These are phyloP conservation scores for Platypus cylindrus DNA, from an alignment of 2,888 invertebrate species.

Conservation along the genomic window DNA sequence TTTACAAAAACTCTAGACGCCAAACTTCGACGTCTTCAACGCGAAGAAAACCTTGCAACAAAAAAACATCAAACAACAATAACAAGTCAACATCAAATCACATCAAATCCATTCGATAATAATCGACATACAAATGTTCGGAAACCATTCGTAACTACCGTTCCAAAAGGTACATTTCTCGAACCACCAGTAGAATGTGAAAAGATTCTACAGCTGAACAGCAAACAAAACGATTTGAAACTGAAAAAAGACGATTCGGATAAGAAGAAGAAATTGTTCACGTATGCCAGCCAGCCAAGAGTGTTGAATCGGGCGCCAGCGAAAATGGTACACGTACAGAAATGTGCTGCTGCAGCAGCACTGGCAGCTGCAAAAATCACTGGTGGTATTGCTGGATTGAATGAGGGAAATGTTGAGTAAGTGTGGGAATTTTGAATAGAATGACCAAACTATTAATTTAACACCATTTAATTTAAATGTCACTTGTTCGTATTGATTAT, in stretches of 20 bases:
- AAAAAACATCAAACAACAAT: constrained; percentile 19
- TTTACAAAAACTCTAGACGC: constrained; percentile 61
- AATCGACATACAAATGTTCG: too few relatives aligned
- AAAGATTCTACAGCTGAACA: constrained; percentile 4
- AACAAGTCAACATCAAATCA: constrained; percentile 18
- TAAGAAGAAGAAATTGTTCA: constrained; percentile 48
- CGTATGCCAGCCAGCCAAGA: constrained; percentile 46
- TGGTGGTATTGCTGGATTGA: constrained; percentile 22
- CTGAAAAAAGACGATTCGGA: constrained; percentile 21
- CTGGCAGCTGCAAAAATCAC: constrained; percentile 28
- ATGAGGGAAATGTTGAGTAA: too few relatives aligned
- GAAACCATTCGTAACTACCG: constrained; percentile 66
- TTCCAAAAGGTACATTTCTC: constrained; percentile 64
- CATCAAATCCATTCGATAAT: too few relatives aligned
- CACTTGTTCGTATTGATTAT: too few relatives aligned
- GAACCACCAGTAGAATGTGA: constrained; percentile 56
- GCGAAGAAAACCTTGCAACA: constrained; percentile 37
- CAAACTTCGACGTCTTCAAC: constrained; percentile 55
- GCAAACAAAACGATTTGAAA: constrained; percentile 21
- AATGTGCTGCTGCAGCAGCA: constrained; percentile 14
- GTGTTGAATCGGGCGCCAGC: constrained; percentile 33
- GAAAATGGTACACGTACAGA: constrained; percentile 24
- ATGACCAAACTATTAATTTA: too few relatives aligned
- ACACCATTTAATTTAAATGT: too few relatives aligned
- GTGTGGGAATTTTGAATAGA: too few relatives aligned